These are phyloP conservation scores for Pandion haliaetus DNA, from an alignment of 2,113 vertebrate genomes.

Conservation along the genomic window DNA sequence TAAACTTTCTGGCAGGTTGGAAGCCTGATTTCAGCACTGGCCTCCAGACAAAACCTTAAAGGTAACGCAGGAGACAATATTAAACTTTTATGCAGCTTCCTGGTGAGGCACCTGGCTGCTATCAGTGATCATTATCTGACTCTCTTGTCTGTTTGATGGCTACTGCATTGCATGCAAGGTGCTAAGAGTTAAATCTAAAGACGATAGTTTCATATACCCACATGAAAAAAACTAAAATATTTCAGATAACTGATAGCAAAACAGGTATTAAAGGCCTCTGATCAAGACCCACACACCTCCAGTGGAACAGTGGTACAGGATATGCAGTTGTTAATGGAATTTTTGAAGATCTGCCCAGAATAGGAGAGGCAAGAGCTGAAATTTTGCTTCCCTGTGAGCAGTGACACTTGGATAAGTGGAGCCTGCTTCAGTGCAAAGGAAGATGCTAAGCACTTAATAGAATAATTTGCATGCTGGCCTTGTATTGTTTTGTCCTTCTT, in stretches of 20 bases:
- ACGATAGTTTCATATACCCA: not conserved
- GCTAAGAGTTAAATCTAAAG: not conserved
- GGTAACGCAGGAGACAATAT: not conserved
- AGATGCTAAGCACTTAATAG: not conserved
- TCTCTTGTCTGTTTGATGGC: not conserved
- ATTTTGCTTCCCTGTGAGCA: not conserved
- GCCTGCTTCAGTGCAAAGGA: not conserved
- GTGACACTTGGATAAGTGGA: not conserved
- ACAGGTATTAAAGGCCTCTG: not conserved
- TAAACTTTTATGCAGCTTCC: not conserved
- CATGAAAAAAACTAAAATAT: not conserved
- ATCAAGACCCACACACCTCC: not conserved
- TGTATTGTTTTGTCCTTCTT: not conserved
- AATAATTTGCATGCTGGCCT: not conserved
- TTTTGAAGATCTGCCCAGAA: not conserved
- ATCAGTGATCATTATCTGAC: not conserved
- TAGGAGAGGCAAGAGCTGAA: not conserved
- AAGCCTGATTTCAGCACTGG: not conserved
- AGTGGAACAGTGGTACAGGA: not conserved
- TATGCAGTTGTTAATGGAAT: not conserved
- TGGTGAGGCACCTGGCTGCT: not conserved
- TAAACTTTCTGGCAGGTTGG: not conserved
- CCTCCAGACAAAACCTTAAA: slow-evolving; percentile 2
- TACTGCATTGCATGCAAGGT: not conserved
- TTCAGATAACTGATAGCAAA: not conserved